Evolutionary conservation across 2,113 vertebrate genomes (phyloP), one percentile per base, ranked within the genome.

Genomic region (human (Homo sapiens)): DNA sequence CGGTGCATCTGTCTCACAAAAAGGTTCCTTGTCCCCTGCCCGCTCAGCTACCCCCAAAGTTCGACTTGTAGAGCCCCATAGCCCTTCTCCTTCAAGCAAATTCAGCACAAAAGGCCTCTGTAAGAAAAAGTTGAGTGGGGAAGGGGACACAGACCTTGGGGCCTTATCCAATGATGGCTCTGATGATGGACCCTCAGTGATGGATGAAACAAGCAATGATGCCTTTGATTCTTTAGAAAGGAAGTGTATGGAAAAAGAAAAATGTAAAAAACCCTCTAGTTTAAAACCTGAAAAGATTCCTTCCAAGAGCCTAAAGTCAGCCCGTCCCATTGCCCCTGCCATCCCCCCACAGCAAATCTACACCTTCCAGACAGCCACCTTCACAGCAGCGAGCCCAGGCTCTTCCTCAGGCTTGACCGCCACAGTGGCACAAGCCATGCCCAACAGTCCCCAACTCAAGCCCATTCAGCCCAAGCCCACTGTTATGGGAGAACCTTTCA

Each of bases 391-490:
- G n/a, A 99, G 99, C 97, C 99, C 99, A 0, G 99, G 99, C 83
- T 98, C 99, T 79, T 99, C 99, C 3, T 80, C 99, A 0, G 99
- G 99, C 73, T 97, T 99, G 0, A 98, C 99, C 90, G 98, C 99
- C 81, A 99, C 99, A 0, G 99, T 99, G 86, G 99, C 99, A 14
- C 99, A 99, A 96, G 99, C 99, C 93, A 99, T 99, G 98, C 99
- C 99, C 92, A 99, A 98, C 98, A 99, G 99, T 94, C 99, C 99
- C 18, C 99, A 99, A 81, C 99, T 99, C 97, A 99, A 99, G 98
- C 99, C 99, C 78, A 99, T 99, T 92, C 99, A 99, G 95, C 99
- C 99, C 84, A 99, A 99, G 96, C 99, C 99, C 10, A 99, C 99
- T 0, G 99, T 99, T 68, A 99, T 99, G 98, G 99, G 99, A 97